Evolutionary conservation across 2,888 invertebrate genomes (phyloP).

Genomic region (Coecobrya sp.): DNA sequence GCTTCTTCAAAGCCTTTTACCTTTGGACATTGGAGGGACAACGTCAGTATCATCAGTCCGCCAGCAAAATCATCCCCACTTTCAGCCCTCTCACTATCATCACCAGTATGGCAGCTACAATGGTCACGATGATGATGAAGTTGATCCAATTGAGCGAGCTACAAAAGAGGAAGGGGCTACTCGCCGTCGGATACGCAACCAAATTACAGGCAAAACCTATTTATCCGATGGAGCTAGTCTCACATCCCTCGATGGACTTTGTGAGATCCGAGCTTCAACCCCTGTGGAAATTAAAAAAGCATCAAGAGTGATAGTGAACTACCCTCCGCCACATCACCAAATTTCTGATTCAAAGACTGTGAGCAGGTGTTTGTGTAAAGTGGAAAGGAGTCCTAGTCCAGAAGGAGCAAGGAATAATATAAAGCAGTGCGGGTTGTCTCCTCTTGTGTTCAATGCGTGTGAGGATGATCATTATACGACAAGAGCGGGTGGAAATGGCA

Average conservation of each 20-base stretch:
- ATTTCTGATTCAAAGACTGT: constrained; percentile 78
- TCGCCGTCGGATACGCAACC: constrained; percentile 67
- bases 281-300: constrained; percentile 86
- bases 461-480: not conserved
- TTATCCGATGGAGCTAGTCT: constrained; percentile 82
- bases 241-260: constrained; percentile 77
- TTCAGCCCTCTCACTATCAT: constrained; percentile 18
- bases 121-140: constrained; percentile 65
- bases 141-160: constrained; percentile 69
- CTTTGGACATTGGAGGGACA: constrained; percentile 47
- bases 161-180: constrained; percentile 2
- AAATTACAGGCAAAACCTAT: constrained; percentile 81
- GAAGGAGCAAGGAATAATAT: constrained; percentile 22
- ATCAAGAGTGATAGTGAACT: constrained; percentile 85
- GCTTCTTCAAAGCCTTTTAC: constrained; percentile 74
- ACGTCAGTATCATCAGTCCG: not conserved
- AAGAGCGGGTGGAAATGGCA: constrained; percentile 31
- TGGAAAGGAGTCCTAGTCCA: constrained; percentile 66
- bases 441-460: not conserved
- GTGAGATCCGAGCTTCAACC: constrained; percentile 84
- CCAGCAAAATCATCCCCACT: constrained; percentile 57
- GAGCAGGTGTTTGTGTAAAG: constrained; percentile 84
- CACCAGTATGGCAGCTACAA: constrained; percentile 37
- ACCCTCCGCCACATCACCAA: constrained; percentile 80
- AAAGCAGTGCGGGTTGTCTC: constrained; percentile 47